Evolutionary conservation across 2,113 vertebrate species (phyloP).

Genomic region (Astur gentilis): DNA sequence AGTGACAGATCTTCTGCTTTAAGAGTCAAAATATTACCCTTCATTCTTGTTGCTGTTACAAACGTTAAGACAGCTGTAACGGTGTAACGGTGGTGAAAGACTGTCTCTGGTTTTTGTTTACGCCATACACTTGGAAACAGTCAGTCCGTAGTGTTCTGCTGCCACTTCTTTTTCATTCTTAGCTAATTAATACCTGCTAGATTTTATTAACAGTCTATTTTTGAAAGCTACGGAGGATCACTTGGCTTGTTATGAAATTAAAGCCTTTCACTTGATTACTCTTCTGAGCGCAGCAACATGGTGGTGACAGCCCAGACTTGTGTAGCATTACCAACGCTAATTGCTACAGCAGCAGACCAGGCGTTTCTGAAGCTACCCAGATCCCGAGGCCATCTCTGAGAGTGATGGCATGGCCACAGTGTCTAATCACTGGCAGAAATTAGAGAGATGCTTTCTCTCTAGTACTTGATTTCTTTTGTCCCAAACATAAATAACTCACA

Average conservation of each 20-base stretch:
- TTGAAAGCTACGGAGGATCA: background rate
- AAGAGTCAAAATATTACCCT: background rate
- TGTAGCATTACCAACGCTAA: background rate
- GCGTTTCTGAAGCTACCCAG: background rate
- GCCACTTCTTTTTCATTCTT: background rate
- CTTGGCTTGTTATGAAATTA: background rate
- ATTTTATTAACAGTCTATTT: background rate
- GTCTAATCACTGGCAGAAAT: background rate
- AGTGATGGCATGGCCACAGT: background rate
- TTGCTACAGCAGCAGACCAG: background rate
- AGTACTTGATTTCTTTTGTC: background rate
- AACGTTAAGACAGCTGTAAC: background rate
- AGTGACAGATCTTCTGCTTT: background rate
- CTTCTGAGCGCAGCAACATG: background rate
- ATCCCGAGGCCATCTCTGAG: accelerated
- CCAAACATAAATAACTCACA: background rate
- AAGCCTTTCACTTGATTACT: background rate
- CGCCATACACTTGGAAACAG: background rate
- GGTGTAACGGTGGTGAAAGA: background rate
- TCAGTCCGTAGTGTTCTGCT: background rate
- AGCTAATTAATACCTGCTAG: background rate
- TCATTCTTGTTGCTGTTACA: background rate
- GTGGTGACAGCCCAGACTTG: background rate
- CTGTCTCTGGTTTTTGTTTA: background rate
- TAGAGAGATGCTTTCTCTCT: background rate